These are phyloP conservation scores for Thaumatotibia leucotreta DNA, from an alignment of 1,140 invertebrate genomes.

Conservation along the genomic window DNA sequence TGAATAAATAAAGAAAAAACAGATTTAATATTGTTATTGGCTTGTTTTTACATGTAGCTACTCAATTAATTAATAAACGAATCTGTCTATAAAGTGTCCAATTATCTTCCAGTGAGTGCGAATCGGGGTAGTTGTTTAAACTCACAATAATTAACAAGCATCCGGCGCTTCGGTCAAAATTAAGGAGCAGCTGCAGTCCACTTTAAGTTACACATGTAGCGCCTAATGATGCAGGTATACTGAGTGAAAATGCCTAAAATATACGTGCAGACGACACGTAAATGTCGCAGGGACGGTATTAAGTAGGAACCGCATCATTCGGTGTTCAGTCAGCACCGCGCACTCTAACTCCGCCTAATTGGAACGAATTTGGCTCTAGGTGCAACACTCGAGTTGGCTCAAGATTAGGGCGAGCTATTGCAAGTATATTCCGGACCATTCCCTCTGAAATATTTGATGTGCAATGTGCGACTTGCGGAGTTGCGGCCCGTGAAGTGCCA, in stretches of 20 bases:
- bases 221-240: conserved; percentile 60
- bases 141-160: conserved; percentile 55
- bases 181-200: conserved; percentile 24
- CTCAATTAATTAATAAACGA: background rate
- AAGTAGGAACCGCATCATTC: conserved; percentile 72
- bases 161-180: conserved; percentile 35
- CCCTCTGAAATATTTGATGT: conserved; percentile 66
- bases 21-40: too few relatives aligned
- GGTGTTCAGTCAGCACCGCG: conserved; percentile 66
- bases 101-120: background rate
- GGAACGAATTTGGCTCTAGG: conserved; percentile 75
- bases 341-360: conserved; percentile 73
- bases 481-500: conserved; percentile 20
- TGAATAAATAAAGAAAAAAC: too few relatives aligned
- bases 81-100: background rate
- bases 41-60: too few relatives aligned
- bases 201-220: conserved; percentile 13
- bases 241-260: conserved; percentile 55
- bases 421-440: conserved; percentile 60
- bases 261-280: conserved; percentile 58
- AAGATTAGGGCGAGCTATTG: conserved; percentile 71
- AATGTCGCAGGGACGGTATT: conserved; percentile 55
- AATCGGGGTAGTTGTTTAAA: conserved; percentile 39
- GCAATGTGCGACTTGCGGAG: conserved; percentile 61
- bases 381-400: conserved; percentile 71